Conservation (phyloP, 2,888 invertebrate genomes). For the Dicyrtoma fusca region DNA sequence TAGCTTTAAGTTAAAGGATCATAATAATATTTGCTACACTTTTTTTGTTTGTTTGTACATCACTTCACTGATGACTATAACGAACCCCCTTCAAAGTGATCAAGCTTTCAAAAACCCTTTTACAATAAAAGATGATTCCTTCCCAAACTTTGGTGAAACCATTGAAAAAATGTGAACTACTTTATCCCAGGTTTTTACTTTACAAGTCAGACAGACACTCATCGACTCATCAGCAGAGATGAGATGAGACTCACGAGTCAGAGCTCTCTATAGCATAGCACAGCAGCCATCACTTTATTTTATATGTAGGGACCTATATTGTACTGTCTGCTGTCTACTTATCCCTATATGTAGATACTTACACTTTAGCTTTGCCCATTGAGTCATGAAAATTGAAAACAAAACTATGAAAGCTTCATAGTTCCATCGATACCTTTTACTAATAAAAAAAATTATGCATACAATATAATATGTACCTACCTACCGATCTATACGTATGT, state of each 20-base stretch:
- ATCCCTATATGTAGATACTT: too few relatives aligned
- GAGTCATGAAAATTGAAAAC: neutral
- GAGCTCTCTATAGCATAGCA: too few relatives aligned
- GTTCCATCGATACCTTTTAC: neutral
- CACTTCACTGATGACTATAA: neutral
- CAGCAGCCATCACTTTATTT: too few relatives aligned
- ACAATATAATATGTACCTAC: neutral
- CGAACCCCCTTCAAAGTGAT: constrained; percentile 39
- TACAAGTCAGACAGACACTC: neutral
- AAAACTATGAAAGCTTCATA: too few relatives aligned
- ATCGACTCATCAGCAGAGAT: too few relatives aligned
- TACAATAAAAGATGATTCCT: constrained; percentile 38
- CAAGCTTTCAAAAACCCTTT: constrained; percentile 38
- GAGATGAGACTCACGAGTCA: too few relatives aligned
- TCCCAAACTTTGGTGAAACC: constrained; percentile 11
- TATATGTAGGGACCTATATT: too few relatives aligned
- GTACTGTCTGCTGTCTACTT: too few relatives aligned
- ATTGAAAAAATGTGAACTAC: neutral
- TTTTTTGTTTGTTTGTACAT: neutral
- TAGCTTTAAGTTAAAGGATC: too few relatives aligned
- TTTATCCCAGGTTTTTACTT: constrained; percentile 1
- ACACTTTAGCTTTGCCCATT: neutral
- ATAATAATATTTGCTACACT: neutral
- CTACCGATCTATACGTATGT: too few relatives aligned
- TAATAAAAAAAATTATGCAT: neutral